A percentile compares a stretch with the other conserved stretches of the same genome.
Conservation (phyloP, 2,888 invertebrate species). For the Seladonia tumulorum region DNA sequence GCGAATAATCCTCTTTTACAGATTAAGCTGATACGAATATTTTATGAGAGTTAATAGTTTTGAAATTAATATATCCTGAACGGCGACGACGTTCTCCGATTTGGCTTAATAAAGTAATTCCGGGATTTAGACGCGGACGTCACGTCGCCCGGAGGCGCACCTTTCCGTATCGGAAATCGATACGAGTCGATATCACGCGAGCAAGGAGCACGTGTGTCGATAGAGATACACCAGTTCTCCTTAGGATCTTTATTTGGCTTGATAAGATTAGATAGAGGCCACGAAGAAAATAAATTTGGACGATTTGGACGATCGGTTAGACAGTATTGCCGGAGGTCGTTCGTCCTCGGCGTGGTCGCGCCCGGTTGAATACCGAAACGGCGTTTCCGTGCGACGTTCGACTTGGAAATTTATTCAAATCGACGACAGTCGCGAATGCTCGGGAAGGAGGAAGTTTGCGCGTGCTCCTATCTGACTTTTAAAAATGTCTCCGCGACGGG, state of each 20-base stretch:
- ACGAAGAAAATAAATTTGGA: conserved; percentile 9
- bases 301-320: background rate
- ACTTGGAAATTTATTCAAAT: conserved; percentile 39
- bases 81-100: conserved; percentile 29
- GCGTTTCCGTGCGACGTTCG: conserved; percentile 17
- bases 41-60: too few species aligned
- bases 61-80: background rate
- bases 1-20: too few species aligned
- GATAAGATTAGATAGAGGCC: conserved; percentile 55
- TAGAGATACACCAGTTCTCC: background rate
- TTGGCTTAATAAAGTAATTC: background rate
- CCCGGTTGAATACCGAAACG: background rate
- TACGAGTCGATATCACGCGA: conserved; percentile 43
- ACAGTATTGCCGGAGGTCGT: background rate
- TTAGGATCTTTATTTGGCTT: conserved; percentile 28
- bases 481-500: background rate
- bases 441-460: conserved; percentile 16
- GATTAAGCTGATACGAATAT: too few species aligned
- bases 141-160: background rate
- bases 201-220: conserved; percentile 22
- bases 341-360: background rate
- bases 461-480: conserved; percentile 22
- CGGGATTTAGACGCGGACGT: conserved; percentile 1
- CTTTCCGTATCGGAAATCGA: conserved; percentile 37
- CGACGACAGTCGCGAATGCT: background rate